Percentiles rank a stretch among this genome's conserved stretches.
These are phyloP conservation scores for Pantelozetes paolii DNA, from an alignment of 2,888 invertebrate species.

Conservation along the genomic window DNA sequence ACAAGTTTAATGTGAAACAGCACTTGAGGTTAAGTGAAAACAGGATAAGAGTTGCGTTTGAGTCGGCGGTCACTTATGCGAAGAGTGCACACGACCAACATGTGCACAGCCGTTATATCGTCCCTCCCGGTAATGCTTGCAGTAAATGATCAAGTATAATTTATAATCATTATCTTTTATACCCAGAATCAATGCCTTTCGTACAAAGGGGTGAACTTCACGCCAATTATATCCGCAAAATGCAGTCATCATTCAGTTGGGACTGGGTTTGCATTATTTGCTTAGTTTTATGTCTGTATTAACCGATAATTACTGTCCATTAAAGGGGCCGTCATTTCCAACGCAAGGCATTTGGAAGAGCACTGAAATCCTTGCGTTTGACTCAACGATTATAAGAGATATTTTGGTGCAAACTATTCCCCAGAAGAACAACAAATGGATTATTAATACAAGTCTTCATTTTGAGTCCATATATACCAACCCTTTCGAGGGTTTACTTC, in stretches of 20 bases:
- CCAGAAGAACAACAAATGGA: conserved; percentile 32
- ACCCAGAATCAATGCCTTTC: conserved; percentile 13
- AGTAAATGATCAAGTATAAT: not conserved
- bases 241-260: conserved; percentile 92
- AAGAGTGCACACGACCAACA: conserved; percentile 12
- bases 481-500: not conserved
- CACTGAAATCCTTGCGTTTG: conserved; percentile 63
- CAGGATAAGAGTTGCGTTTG: conserved; percentile 23
- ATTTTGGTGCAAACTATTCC: conserved; percentile 52
- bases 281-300: not conserved
- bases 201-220: conserved; percentile 66
- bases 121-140: conserved; percentile 37
- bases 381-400: conserved; percentile 63
- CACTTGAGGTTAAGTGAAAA: conserved; percentile 50
- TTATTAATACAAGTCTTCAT: conserved; percentile 31
- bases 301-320: not conserved
- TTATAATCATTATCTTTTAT: not conserved
- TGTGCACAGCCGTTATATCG: conserved; percentile 12
- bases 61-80: conserved; percentile 39
- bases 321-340: conserved; percentile 77
- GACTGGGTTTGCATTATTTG: conserved; percentile 64
- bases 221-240: conserved; percentile 81
- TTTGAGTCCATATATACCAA: not conserved
- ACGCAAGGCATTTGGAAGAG: conserved; percentile 84
- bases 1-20: conserved; percentile 65